These are phyloP conservation scores for Argyresthia albistria DNA, from an alignment of 2,888 invertebrate genomes.

Conservation along the genomic window DNA sequence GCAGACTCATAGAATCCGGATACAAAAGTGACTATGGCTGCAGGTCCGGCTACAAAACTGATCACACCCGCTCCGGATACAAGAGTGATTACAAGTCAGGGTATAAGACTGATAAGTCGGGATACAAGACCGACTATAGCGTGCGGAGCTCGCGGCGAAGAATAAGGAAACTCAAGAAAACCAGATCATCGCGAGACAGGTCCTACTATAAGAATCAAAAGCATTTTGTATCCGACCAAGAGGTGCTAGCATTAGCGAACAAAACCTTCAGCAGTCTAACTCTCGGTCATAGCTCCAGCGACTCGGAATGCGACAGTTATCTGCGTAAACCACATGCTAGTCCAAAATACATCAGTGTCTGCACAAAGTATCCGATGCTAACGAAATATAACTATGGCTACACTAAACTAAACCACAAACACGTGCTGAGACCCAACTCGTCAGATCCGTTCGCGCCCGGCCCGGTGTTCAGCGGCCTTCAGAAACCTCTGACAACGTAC, in stretches of 20 bases:
- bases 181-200: slow-evolving; percentile 60
- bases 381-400: slow-evolving; percentile 53
- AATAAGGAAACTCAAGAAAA: slow-evolving; percentile 64
- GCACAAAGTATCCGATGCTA: slow-evolving; percentile 52
- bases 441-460: slow-evolving; percentile 66
- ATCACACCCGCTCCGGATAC: slow-evolving; percentile 63
- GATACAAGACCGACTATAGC: slow-evolving; percentile 74
- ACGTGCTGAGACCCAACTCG: slow-evolving; percentile 41
- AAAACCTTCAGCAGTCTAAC: slow-evolving; percentile 68
- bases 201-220: slow-evolving; percentile 70
- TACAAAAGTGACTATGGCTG: slow-evolving; percentile 76
- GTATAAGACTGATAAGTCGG: slow-evolving; percentile 74
- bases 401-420: slow-evolving; percentile 47
- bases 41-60: slow-evolving; percentile 64
- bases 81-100: slow-evolving; percentile 75
- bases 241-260: slow-evolving; percentile 70
- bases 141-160: slow-evolving; percentile 57
- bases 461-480: slow-evolving; percentile 63
- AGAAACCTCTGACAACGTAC: slow-evolving; percentile 51
- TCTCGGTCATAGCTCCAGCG: slow-evolving; percentile 70
- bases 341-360: slow-evolving; percentile 60
- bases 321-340: slow-evolving; percentile 48
- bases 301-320: slow-evolving; percentile 61
- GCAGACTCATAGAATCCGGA: slow-evolving; percentile 68
- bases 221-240: slow-evolving; percentile 72